Evolutionary conservation across 2,888 invertebrate species (phyloP).

Genomic region (Chymomyza amoena): DNA sequence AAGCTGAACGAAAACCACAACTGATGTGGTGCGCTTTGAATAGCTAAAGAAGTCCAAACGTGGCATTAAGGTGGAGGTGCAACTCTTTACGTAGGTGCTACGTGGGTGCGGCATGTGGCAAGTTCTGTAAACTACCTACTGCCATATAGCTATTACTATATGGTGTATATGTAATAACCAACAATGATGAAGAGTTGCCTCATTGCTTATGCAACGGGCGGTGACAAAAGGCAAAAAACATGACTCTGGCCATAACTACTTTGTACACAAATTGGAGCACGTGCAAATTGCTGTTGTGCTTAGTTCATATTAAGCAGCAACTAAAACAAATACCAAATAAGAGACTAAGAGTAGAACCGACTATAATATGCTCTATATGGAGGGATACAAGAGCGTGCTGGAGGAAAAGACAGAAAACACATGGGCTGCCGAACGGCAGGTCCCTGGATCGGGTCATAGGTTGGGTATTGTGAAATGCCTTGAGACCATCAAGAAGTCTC

Average conservation of each 20-base stretch:
- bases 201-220: conserved; percentile 43
- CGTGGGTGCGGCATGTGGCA: conserved; percentile 37
- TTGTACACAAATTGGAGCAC: conserved; percentile 39
- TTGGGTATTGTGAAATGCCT: too few relatives aligned
- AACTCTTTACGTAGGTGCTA: not conserved
- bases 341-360: too few relatives aligned
- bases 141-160: too few relatives aligned
- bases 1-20: conserved; percentile 36
- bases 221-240: conserved; percentile 19
- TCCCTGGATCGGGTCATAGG: too few relatives aligned
- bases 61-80: conserved; percentile 27
- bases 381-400: too few relatives aligned
- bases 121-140: not conserved
- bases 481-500: too few relatives aligned
- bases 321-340: not conserved
- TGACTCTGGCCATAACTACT: conserved; percentile 11
- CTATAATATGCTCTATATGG: too few relatives aligned
- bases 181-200: conserved; percentile 3
- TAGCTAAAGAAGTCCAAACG: conserved; percentile 28
- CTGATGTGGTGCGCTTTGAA: not conserved
- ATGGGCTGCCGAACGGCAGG: too few relatives aligned
- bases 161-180: not conserved
- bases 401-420: too few relatives aligned
- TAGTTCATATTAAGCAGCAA: conserved; percentile 1
- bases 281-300: conserved; percentile 34